Evolutionary conservation across 2,888 invertebrate genomes (phyloP).

Genomic region (Eudasyphora cyanicolor): DNA sequence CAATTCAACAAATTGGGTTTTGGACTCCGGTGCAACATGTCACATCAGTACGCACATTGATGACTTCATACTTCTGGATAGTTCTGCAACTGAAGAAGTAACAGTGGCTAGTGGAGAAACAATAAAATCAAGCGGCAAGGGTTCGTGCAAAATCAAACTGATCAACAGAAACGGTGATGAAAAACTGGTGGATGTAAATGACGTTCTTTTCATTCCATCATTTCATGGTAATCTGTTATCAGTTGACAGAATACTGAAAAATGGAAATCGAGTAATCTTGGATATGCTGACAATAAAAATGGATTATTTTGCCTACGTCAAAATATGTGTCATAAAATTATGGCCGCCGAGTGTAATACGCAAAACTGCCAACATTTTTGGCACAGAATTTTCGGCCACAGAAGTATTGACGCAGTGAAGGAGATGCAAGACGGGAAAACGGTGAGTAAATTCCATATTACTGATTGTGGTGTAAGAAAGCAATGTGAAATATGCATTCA

Average conservation of each 20-base stretch:
- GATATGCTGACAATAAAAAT: no score
- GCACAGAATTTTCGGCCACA: no score
- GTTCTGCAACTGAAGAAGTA: background rate
- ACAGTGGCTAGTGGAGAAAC: background rate
- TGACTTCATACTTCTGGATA: background rate
- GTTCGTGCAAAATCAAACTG: background rate
- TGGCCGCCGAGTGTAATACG: no score
- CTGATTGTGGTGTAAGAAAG: background rate
- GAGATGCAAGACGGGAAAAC: background rate
- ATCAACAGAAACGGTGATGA: background rate
- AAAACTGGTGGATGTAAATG: background rate
- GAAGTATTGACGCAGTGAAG: background rate
- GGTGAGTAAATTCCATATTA: background rate
- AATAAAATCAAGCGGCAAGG: background rate
- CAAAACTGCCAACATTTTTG: no score
- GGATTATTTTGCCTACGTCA: no score
- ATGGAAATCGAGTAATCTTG: background rate
- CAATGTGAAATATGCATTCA: background rate
- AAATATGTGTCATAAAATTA: no score
- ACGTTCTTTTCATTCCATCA: background rate
- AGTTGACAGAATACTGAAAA: no score
- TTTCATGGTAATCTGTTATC: background rate
- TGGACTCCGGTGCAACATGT: background rate
- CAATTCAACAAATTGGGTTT: background rate
- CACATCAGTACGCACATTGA: background rate